Evolutionary conservation across 2,888 invertebrate genomes (phyloP).

Genomic region (Plagodis dolabraria): DNA sequence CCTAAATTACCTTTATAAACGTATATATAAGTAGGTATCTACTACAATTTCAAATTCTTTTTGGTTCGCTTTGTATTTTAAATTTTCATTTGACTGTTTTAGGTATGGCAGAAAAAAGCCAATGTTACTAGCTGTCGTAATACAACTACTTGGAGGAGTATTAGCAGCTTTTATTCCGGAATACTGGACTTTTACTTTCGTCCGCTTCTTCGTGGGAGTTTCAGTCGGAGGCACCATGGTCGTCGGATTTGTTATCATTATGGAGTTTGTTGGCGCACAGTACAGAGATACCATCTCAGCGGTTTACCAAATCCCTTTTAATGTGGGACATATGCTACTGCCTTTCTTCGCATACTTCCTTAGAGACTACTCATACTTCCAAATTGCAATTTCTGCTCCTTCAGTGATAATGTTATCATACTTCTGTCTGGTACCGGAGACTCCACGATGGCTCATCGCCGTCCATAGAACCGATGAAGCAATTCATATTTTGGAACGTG

Average conservation of each 20-base stretch:
- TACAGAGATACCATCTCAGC: slow-evolving; percentile 85
- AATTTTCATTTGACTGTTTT: slow-evolving; percentile 42
- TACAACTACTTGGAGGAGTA: slow-evolving; percentile 89
- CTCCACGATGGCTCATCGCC: slow-evolving; percentile 92
- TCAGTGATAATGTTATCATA: slow-evolving; percentile 85
- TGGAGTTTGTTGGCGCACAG: slow-evolving; percentile 87
- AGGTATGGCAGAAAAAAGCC: slow-evolving; percentile 91
- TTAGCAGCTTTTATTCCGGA: slow-evolving; percentile 88
- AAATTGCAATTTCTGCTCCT: slow-evolving; percentile 87
- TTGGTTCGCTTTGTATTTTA: too few relatives aligned
- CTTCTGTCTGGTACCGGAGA: slow-evolving; percentile 90
- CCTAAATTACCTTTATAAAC: too few relatives aligned
- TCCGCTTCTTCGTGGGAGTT: slow-evolving; percentile 88
- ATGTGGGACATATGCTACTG: slow-evolving; percentile 87
- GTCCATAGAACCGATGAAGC: slow-evolving; percentile 88
- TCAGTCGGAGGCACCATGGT: slow-evolving; percentile 94
- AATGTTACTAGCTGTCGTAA: slow-evolving; percentile 87
- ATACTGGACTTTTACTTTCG: slow-evolving; percentile 85
- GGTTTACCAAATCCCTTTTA: slow-evolving; percentile 88
- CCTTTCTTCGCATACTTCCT: slow-evolving; percentile 86
- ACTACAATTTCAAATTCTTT: too few relatives aligned
- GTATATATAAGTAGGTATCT: too few relatives aligned
- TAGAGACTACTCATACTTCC: slow-evolving; percentile 87
- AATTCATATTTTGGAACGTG: slow-evolving; percentile 86
- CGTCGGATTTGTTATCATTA: slow-evolving; percentile 83